Evolutionary conservation across 2,888 invertebrate species (phyloP), one percentile per base, ranked within the genome.

Genomic region (Osedax fenrisi): DNA sequence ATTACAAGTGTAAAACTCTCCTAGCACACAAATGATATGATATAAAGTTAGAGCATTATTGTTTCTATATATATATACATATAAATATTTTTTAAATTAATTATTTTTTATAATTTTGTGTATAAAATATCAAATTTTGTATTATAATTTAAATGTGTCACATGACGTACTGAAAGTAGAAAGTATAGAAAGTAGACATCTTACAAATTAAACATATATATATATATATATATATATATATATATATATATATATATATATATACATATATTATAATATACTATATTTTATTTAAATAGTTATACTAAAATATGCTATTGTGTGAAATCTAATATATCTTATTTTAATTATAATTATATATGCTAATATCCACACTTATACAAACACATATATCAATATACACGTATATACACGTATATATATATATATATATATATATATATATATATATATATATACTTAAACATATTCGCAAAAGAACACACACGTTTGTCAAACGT

Each of bases 351-450:
- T 56, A 56, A 13, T 13, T 56, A 56, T 56, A 17, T 56, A 56
- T 56, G 56, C 17, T 13, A 13, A 17, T 56, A 56, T 56, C 10
- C 17, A 56, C 17, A 17, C 17, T 13, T 56, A 17, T 56, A 56
- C 17, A 17, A 13, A 56, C 17, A 56, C 17, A 56, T 56, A 56
- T 56, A 56, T 56, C 10, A 13, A 56, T 56, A 56, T 56, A 56
- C 17, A 56, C 17, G 17, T 56, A 56, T 56, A 56, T 56, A 56
- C 17, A 56, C 17, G 17, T 56, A 56, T 56, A 56, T 56, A 56
- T 56, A 56, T 56, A 56, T 56, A 56, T 56, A 56, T 56, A 56
- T 56, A 56, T 56, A 56, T 56, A 56, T 56, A 56, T 56, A 56
- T 56, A 56, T 56, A 56, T 56, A 56, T 56, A 56, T 56, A 56